These are phyloP conservation scores for Tympanoctomys barrerae DNA, from an alignment of 2,797 vertebrate genomes.

Conservation along the genomic window DNA sequence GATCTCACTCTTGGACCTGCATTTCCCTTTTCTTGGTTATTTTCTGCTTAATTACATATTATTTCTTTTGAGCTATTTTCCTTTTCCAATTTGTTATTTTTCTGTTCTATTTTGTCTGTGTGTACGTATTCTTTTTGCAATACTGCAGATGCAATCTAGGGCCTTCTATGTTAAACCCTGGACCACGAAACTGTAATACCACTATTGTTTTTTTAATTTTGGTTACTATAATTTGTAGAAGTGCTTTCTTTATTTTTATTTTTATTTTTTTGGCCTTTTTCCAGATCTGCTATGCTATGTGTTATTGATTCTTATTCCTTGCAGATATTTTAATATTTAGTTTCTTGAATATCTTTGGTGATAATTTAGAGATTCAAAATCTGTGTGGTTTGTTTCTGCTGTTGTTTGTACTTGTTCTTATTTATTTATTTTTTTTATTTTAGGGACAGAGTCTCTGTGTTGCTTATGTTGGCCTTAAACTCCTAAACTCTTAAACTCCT, in stretches of 20 bases:
- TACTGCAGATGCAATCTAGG: not conserved
- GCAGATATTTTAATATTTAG: constrained; percentile 26
- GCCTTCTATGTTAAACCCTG: not conserved
- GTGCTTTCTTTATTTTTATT: not conserved
- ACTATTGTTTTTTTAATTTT: constrained; percentile 46
- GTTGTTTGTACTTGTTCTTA: not conserved
- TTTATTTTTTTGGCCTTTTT: not conserved
- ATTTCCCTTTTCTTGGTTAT: constrained; percentile 12
- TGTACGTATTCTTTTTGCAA: not conserved
- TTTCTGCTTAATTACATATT: constrained; percentile 23
- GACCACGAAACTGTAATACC: not conserved
- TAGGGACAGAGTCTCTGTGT: not conserved
- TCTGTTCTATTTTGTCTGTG: not conserved
- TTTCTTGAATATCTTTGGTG: not conserved
- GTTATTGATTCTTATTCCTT: constrained; percentile 25
- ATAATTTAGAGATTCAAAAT: constrained; percentile 37
- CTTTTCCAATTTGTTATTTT: not conserved
- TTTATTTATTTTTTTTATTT: not conserved
- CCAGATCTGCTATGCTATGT: not conserved
- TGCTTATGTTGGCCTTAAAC: not conserved
- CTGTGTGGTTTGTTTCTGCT: not conserved
- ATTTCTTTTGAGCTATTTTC: not conserved
- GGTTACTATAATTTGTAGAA: not conserved
- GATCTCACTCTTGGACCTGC: not conserved
- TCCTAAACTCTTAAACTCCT: not conserved